These are phyloP conservation scores for Myopa tessellatipennis DNA, from an alignment of 2,888 invertebrate species.

Conservation along the genomic window DNA sequence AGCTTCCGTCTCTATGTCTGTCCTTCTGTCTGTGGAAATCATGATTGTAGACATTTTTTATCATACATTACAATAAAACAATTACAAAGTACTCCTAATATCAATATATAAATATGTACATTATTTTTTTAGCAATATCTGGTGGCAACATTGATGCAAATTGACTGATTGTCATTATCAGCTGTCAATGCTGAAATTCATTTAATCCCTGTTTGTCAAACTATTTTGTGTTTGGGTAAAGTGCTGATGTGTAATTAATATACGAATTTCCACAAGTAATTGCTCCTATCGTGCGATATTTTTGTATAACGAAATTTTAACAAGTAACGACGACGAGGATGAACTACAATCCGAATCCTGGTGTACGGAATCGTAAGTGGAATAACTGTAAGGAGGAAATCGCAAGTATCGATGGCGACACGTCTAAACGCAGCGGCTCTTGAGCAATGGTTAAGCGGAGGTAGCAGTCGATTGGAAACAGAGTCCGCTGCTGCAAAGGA, in stretches of 20 bases:
- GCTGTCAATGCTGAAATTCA: no score
- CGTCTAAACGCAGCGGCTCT: conserved; percentile 14
- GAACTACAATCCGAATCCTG: conserved; percentile 66
- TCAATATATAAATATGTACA: no score
- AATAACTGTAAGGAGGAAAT: conserved; percentile 64
- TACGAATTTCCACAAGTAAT: conserved; percentile 14
- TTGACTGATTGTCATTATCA: no score
- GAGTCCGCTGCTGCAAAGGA: background rate
- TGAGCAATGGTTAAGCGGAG: background rate
- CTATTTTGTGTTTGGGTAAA: background rate
- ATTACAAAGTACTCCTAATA: no score
- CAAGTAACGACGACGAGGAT: conserved; percentile 46
- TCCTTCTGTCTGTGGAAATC: no score
- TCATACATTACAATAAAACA: no score
- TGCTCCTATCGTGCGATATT: background rate
- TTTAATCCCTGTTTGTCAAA: background rate
- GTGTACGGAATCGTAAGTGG: conserved; percentile 67
- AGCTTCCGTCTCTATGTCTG: no score
- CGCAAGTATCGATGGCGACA: conserved; percentile 55
- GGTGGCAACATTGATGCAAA: no score
- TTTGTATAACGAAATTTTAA: background rate
- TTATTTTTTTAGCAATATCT: no score
- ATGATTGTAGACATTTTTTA: no score
- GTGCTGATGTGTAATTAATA: conserved; percentile 46
- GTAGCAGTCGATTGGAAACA: background rate